Base-by-base conservation (phyloP, 1,140 invertebrate genomes). In the Euschistus heros region DNA sequence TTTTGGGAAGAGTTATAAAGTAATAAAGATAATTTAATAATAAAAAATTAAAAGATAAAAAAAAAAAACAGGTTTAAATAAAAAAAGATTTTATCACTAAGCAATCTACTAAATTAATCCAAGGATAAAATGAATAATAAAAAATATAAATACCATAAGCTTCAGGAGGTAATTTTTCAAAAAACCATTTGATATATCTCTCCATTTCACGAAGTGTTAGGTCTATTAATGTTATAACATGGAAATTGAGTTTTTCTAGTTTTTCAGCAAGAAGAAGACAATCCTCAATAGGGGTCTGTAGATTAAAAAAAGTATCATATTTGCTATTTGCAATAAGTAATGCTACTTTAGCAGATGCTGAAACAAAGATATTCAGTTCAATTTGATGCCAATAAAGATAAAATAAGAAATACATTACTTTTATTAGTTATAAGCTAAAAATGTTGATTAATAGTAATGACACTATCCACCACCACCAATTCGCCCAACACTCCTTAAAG, bases 271-370 rank as follows among this genome's bases (percentile, higher is more conserved):
- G 54, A 57, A 57, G 54, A 27, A 57, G 18, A 13, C 18, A 20
- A 57, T 57, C 54, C 24, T 22, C 54, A 24, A 24, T 57, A 17
- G 54, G 54, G 6, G 54, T 57, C 24, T 57, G 2, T 8, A 57
- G 24, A 24, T 57, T 15, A 26, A 2, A 5, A 15, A 24, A 57
- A 57, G 26, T 57, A 24, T 57, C 22, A 15, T 57, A 57, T 57
- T 57, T 57, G 6, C 18, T 24, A 57, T 57, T 57, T 15, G 54
- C 54, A 10, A 57, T 57, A 17, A 57, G 24, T 57, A 57, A 57
- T 22, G 54, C 54, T 24, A 57, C 54, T 26, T 57, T 57, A 24
- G 54, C 54, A 57, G 54, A 57, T 22, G 54, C 54, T 57, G 47
- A 57, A 57, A 57, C 33, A 37, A 37, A 37, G 3, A 37, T 6